Evolutionary conservation across 1,140 invertebrate genomes (phyloP), one percentile per base, ranked within the genome.

Genomic region (Ctenoplectra terminalis): DNA sequence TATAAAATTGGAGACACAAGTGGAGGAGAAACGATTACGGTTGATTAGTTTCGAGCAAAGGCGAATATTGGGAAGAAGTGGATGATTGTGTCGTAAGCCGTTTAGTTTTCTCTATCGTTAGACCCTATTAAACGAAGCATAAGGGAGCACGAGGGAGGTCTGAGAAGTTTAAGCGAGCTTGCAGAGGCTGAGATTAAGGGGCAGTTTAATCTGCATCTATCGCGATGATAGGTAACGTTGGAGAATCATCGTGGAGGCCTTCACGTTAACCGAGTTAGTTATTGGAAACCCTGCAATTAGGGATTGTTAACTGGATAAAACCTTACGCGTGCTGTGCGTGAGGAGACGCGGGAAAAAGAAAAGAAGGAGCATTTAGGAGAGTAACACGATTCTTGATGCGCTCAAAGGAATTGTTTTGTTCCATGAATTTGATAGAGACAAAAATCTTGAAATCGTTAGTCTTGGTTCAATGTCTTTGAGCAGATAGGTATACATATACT

Each of bases 201-300:
- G 79, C 85, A 82, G 80, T 86, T 86, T 82, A 87, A 89, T 89
- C 88, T 89, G 88, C 88, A 89, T 89, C 83, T 84, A 88, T 89
- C 87, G 82, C 85, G 87, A 89, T 89, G 85, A 89, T 89, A 89
- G 87, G 87, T 75, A 80, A 86, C 72, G 46, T 54, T n/a, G 52
- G 73, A 50, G 73, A 75, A 56, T 76, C 77, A 78, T 58, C 74
- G 83, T 71, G 78, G 83, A 72, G 75, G 72, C 83, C 69, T 80
- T 77, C 87, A 87, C 83, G 88, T 88, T 89, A 89, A 88, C 87
- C 87, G 81, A 89, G 88, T 89, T 89, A 89, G 88, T 87, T 89
- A 86, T 64, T 67, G 71, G 77, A 75, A 82, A 89, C 82, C 87
- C 88, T 79, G 75, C 81, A 88, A 89, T 89, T 89, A 89, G 70